Evolutionary conservation across 2,888 invertebrate species (phyloP).

Genomic region (Synergus itoensis): DNA sequence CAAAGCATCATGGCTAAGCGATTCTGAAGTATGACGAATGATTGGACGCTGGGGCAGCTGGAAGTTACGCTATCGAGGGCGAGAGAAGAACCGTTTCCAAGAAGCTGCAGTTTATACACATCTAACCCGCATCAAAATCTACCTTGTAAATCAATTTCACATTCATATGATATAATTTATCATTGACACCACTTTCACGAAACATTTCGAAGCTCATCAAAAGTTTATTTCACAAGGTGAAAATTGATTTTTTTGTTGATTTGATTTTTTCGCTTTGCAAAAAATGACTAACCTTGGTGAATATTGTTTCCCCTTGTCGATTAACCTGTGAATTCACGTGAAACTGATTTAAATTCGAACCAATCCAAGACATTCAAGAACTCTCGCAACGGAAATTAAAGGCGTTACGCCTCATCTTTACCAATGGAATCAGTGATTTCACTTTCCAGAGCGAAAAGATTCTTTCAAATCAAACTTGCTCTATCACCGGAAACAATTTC

Average conservation of each 20-base stretch:
- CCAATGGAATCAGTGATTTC: conserved; percentile 26
- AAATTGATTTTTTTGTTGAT: no score
- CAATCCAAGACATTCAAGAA: conserved; percentile 28
- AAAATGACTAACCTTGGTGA: background rate
- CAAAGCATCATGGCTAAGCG: conserved; percentile 47
- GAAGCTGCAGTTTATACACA: conserved; percentile 22
- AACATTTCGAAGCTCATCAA: background rate
- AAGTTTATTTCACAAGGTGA: background rate
- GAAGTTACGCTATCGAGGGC: conserved; percentile 11
- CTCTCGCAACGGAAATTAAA: conserved; percentile 14
- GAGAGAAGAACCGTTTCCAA: background rate
- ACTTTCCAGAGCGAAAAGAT: background rate
- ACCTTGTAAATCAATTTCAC: conserved; percentile 21
- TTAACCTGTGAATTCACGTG: background rate
- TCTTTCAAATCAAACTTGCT: background rate
- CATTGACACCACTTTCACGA: background rate
- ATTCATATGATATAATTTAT: conserved; percentile 5
- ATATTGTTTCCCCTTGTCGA: background rate
- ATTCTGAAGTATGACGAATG: conserved; percentile 49
- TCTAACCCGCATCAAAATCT: conserved; percentile 15
- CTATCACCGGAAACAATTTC: conserved; percentile 6
- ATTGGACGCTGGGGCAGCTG: conserved; percentile 26
- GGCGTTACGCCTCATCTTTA: conserved; percentile 28
- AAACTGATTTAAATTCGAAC: conserved; percentile 27
- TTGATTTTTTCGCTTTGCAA: background rate